Conservation (phyloP, 2,113 vertebrate genomes). For the Leptodactylus fuscus region DNA sequence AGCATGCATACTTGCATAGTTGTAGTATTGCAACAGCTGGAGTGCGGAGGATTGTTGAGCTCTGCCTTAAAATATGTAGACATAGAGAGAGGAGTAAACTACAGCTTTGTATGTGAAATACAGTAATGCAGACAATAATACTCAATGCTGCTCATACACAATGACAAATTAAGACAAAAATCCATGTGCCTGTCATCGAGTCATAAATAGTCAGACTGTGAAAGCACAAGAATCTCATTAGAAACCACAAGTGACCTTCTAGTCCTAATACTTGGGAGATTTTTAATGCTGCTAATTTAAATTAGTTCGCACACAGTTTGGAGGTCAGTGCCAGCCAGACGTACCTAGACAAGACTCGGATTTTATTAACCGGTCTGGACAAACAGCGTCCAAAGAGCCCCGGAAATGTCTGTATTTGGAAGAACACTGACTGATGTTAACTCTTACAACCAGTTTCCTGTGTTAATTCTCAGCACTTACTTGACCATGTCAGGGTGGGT, state of each 20-base stretch:
- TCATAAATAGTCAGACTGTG: conserved; percentile 5
- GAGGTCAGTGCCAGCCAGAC: conserved; percentile 67
- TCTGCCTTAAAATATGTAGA: not conserved
- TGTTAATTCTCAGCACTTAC: not conserved
- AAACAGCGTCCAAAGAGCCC: conserved; percentile 69
- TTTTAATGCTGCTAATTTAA: conserved; percentile 65
- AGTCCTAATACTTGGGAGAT: conserved; percentile 56
- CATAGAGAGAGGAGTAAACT: not conserved
- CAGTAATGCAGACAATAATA: not conserved
- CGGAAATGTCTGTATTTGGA: conserved; percentile 60
- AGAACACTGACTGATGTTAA: conserved; percentile 61
- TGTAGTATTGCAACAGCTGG: no score
- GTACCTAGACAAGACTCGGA: conserved; percentile 70
- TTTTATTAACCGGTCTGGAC: conserved; percentile 71
- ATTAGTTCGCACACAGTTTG: conserved; percentile 63
- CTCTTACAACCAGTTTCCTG: conserved; percentile 44
- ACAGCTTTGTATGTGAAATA: not conserved
- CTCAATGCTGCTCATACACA: not conserved
- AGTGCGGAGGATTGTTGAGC: no score
- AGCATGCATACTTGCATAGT: no score
- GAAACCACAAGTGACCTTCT: conserved; percentile 67
- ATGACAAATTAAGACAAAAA: conserved; percentile 10
- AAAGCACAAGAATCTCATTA: conserved; percentile 49
- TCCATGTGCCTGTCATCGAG: not conserved
- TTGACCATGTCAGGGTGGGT: not conserved